These are phyloP conservation scores for Nysson spinosus DNA, from an alignment of 2,888 invertebrate genomes.

Conservation along the genomic window DNA sequence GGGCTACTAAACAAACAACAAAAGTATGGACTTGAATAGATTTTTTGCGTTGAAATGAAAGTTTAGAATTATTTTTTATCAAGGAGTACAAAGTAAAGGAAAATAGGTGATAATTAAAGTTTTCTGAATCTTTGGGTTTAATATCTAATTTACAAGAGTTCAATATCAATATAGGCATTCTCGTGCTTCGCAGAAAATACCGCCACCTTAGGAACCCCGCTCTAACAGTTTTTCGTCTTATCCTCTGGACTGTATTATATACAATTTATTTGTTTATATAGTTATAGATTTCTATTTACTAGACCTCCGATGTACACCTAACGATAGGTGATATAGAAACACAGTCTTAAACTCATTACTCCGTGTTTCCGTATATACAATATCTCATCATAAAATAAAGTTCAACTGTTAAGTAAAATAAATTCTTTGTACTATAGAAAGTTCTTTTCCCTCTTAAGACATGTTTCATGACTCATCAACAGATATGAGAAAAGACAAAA, in stretches of 20 bases:
- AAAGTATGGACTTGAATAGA: constrained; percentile 5
- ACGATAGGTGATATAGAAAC: constrained; percentile 49
- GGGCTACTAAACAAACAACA: constrained; percentile 32
- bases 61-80: too few species aligned
- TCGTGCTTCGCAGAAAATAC: constrained; percentile 47
- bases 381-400: constrained; percentile 45
- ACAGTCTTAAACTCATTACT: constrained; percentile 55
- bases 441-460: constrained; percentile 31
- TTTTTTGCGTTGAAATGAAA: too few species aligned
- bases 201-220: constrained; percentile 46
- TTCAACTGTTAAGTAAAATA: constrained; percentile 45
- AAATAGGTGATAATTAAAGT: constrained; percentile 32
- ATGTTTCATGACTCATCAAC: constrained; percentile 14
- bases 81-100: too few species aligned
- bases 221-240: constrained; percentile 51
- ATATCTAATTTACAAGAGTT: constrained; percentile 43
- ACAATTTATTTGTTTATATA: constrained; percentile 45
- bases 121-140: constrained; percentile 47
- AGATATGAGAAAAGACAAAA: constrained; percentile 27
- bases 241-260: constrained; percentile 46
- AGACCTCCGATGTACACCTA: constrained; percentile 51
- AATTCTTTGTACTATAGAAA: constrained; percentile 52
- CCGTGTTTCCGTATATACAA: constrained; percentile 47
- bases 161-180: constrained; percentile 39
- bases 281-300: constrained; percentile 50